Percentiles rank a stretch among this genome's conserved stretches.
Evolutionary conservation across 2,113 vertebrate species (phyloP).

Genomic region (Paratilapia polleni): DNA sequence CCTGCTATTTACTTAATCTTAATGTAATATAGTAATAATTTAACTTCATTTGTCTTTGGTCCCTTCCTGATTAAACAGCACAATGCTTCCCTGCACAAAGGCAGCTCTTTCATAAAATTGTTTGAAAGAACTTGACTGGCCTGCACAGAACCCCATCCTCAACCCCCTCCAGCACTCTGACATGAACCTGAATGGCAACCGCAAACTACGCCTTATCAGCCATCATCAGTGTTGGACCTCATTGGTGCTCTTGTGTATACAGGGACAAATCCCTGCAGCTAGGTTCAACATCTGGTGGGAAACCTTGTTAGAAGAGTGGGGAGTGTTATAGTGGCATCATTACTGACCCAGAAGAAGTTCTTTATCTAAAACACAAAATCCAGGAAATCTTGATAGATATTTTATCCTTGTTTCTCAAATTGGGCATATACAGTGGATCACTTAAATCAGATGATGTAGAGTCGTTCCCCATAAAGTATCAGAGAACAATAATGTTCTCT

Average conservation of each 20-base stretch:
- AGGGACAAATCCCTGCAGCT: conserved; percentile 2
- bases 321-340: neutral
- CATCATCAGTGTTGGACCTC: neutral
- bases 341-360: neutral
- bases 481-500: neutral
- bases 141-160: too few relatives aligned
- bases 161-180: neutral
- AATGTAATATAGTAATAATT: neutral
- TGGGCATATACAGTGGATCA: neutral
- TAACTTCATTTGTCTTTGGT: neutral
- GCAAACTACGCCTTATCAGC: neutral
- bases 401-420: neutral
- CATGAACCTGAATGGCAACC: neutral
- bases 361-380: neutral
- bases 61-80: neutral
- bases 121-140: neutral
- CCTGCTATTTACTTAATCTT: neutral
- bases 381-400: neutral
- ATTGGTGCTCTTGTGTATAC: neutral
- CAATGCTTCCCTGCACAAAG: neutral
- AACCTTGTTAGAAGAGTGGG: neutral
- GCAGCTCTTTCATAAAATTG: neutral
- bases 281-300: neutral
- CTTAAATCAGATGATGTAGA: neutral
- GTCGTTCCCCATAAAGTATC: neutral